Conservation (phyloP, 1,140 invertebrate genomes). For the Euwallacea fornicatus region DNA sequence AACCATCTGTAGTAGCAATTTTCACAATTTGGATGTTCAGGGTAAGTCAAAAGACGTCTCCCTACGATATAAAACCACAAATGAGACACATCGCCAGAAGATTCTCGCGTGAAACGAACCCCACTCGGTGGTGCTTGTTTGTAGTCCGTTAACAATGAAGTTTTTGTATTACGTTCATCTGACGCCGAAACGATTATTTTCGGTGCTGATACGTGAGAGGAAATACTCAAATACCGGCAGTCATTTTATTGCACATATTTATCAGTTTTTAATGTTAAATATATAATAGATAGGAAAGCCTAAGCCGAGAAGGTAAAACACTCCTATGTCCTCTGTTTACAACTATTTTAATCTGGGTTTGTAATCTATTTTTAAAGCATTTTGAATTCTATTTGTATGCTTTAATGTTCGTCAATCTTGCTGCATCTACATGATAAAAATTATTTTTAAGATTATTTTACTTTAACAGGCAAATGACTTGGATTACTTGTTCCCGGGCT, state of each 20-base stretch:
- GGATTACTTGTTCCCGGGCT: too few relatives aligned
- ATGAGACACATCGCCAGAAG: not conserved
- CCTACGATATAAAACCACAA: too few relatives aligned
- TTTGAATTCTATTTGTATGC: constrained; percentile 21
- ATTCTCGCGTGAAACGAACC: not conserved
- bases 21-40: not conserved
- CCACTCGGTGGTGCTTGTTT: not conserved
- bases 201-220: too few relatives aligned
- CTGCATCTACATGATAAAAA: constrained; percentile 20
- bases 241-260: too few relatives aligned
- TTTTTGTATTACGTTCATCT: too few relatives aligned
- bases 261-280: too few relatives aligned
- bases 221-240: too few relatives aligned
- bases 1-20: not conserved
- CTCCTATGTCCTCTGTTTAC: not conserved
- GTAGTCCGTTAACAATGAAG: not conserved
- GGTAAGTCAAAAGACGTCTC: not conserved
- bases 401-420: constrained; percentile 6
- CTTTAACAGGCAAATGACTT: too few relatives aligned
- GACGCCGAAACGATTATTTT: too few relatives aligned
- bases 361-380: constrained; percentile 29
- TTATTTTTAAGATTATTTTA: not conserved
- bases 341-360: constrained; percentile 8
- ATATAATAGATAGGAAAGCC: too few relatives aligned
- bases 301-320: not conserved